phyloP scores from a whole-genome alignment of 1,140 invertebrate species.

The Habropoda laboriosa region DNA sequence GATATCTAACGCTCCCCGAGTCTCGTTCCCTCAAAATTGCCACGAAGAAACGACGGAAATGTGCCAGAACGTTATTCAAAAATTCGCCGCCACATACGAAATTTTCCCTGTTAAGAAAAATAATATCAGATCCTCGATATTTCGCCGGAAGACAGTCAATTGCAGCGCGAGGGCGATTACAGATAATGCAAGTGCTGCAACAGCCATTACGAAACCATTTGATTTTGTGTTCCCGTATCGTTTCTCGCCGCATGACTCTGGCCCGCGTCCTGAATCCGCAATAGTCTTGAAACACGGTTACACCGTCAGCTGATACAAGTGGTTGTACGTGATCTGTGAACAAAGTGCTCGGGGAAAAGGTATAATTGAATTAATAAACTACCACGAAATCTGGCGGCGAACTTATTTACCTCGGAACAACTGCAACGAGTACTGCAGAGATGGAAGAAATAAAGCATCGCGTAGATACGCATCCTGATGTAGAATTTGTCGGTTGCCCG shows the following conservation, averaged over 20 bases:
- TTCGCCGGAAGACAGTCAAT: not conserved
- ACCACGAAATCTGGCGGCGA: constrained; percentile 21
- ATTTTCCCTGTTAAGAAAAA: not conserved
- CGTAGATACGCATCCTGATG: no score
- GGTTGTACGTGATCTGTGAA: constrained; percentile 44
- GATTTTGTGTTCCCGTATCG: constrained; percentile 37
- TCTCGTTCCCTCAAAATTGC: no score
- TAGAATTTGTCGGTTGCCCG: not conserved
- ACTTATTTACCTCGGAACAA: constrained; percentile 21
- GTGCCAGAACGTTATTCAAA: no score
- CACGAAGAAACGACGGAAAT: no score
- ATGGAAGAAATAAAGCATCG: not conserved
- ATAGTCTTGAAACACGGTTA: constrained; percentile 27
- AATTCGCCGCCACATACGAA: not conserved
- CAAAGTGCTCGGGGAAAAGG: constrained; percentile 12
- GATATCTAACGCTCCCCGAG: no score
- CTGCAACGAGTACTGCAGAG: constrained; percentile 8
- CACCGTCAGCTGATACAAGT: constrained; percentile 52
- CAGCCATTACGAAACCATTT: constrained; percentile 36
- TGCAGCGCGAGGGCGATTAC: constrained; percentile 5
- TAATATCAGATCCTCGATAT: not conserved
- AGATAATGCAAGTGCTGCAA: constrained; percentile 3
- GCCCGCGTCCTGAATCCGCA: constrained; percentile 41
- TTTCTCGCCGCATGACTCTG: constrained; percentile 20
- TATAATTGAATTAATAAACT: constrained; percentile 53